A percentile compares a stretch with the other conserved stretches of the same genome.
Conservation (phyloP, 2,797 vertebrate species). For the Hydrolagus colliei region DNA sequence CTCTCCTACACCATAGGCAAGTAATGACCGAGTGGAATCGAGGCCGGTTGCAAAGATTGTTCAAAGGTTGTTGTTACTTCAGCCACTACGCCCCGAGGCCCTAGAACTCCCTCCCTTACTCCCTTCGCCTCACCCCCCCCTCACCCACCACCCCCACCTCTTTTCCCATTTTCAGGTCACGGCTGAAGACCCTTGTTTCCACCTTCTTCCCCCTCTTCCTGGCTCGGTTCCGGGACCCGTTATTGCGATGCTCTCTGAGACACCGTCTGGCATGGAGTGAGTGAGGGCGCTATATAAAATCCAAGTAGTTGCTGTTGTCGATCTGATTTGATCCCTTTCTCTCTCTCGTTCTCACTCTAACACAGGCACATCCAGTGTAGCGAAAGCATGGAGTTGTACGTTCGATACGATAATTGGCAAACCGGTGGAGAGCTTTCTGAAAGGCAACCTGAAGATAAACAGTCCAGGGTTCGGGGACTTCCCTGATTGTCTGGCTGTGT, state of each 20-base stretch:
- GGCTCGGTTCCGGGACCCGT: too few species aligned
- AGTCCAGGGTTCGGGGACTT: slow-evolving; percentile 66
- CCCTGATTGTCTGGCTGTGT: slow-evolving; percentile 71
- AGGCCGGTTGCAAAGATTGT: slow-evolving; percentile 1
- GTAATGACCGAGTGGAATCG: neutral
- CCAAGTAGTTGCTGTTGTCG: neutral
- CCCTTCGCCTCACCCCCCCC: too few species aligned
- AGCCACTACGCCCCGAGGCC: neutral
- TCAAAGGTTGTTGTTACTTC: neutral
- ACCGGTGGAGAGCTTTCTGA: slow-evolving; percentile 58
- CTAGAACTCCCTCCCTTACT: too few species aligned
- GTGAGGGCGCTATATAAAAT: too few species aligned
- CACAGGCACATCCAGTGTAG: slow-evolving; percentile 76
- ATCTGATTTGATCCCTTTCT: neutral
- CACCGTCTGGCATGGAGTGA: too few species aligned
- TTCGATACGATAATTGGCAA: slow-evolving; percentile 73
- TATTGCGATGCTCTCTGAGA: too few species aligned
- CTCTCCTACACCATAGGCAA: slow-evolving; percentile 78
- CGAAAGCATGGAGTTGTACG: slow-evolving; percentile 74
- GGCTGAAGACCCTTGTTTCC: too few species aligned
- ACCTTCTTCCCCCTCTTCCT: too few species aligned
- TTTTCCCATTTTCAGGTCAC: too few species aligned
- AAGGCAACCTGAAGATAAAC: slow-evolving; percentile 49
- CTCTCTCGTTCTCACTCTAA: slow-evolving; percentile 25
- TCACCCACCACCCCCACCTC: too few species aligned